phyloP scores from a whole-genome alignment of 2,113 vertebrate species.

The Anarhynchus alexandrinus region DNA sequence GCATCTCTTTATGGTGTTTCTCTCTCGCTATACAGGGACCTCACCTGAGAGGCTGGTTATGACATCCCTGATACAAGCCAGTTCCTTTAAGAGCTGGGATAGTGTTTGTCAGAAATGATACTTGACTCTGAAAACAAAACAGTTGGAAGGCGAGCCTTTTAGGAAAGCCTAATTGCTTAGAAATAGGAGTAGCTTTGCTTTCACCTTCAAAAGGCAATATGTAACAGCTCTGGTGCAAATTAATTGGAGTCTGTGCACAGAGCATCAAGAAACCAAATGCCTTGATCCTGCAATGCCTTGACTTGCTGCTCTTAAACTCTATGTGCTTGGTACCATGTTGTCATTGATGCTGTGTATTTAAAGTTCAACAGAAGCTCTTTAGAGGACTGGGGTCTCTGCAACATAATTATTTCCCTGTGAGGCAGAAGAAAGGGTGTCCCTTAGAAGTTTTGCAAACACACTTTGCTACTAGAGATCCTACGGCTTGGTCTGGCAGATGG shows the following conservation, averaged over 20 bases:
- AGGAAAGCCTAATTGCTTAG: neutral
- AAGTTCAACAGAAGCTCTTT: neutral
- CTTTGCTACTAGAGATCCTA: neutral
- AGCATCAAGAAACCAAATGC: neutral
- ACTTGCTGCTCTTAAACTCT: neutral
- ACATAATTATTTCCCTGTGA: rapidly evolving
- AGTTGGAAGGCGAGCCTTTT: neutral
- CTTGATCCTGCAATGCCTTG: neutral
- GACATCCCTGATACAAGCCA: neutral
- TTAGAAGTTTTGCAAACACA: neutral
- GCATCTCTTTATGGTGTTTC: neutral
- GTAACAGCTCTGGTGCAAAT: neutral
- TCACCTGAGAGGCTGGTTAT: neutral
- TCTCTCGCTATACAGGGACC: no score
- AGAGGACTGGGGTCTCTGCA: neutral
- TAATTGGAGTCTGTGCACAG: rapidly evolving
- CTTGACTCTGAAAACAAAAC: neutral
- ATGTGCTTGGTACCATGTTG: rapidly evolving
- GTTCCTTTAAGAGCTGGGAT: neutral
- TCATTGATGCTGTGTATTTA: no score
- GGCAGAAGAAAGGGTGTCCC: neutral
- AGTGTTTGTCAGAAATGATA: neutral
- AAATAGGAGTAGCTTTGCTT: neutral
- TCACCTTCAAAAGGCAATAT: neutral
- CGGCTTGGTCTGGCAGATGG: neutral